These are phyloP conservation scores for Scolopax bukidnonensis DNA, from an alignment of 2,797 vertebrate species.

Conservation along the genomic window DNA sequence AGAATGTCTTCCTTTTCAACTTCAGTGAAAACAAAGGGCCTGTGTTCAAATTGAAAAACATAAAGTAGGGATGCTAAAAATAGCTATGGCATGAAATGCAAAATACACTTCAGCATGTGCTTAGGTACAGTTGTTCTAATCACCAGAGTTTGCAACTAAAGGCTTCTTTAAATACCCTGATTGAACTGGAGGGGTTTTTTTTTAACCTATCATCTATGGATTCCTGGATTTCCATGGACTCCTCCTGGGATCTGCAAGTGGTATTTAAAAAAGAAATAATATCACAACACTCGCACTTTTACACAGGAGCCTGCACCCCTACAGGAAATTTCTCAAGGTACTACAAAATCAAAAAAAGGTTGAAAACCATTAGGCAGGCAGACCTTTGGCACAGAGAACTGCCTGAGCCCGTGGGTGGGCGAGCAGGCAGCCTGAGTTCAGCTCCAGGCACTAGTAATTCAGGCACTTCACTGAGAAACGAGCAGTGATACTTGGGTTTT, in stretches of 20 bases:
- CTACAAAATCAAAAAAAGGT: neutral
- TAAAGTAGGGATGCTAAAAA: slow-evolving; percentile 30
- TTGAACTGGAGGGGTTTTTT: neutral
- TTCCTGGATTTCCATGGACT: neutral
- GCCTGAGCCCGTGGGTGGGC: neutral
- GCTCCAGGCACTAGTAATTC: neutral
- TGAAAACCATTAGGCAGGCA: neutral
- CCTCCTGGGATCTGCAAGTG: neutral
- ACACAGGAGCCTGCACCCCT: neutral
- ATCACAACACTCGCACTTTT: neutral
- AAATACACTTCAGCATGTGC: neutral
- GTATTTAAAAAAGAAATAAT: neutral
- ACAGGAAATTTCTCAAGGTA: neutral
- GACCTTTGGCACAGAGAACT: neutral
- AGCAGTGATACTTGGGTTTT: neutral
- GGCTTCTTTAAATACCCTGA: neutral
- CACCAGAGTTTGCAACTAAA: neutral
- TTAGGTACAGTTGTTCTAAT: neutral
- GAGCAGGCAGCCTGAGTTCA: neutral
- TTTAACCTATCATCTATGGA: neutral
- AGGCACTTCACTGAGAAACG: neutral
- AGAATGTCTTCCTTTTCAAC: slow-evolving; percentile 40
- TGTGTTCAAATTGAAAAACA: slow-evolving; percentile 39
- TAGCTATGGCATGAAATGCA: slow-evolving; percentile 24
- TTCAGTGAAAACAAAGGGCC: slow-evolving; percentile 44